phyloP scores from a whole-genome alignment of 1,140 invertebrate genomes.

The Brachionus rubens region DNA sequence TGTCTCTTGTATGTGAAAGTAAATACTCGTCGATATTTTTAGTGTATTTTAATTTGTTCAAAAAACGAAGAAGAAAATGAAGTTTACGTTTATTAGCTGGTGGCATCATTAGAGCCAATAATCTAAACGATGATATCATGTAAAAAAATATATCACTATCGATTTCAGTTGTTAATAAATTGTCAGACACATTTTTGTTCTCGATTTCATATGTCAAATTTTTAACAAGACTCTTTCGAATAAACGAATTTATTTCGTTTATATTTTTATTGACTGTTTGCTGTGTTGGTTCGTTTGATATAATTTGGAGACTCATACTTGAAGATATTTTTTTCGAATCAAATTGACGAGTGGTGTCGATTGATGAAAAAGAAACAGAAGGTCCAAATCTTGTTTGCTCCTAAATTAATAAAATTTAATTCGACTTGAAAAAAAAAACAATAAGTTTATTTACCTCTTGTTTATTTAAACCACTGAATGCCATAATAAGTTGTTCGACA shows the following conservation, averaged over 20 bases:
- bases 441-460: too few species aligned
- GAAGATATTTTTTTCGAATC: neutral
- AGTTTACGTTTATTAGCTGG: conserved; percentile 41
- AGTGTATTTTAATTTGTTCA: conserved; percentile 25
- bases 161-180: neutral
- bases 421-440: too few species aligned
- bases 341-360: too few species aligned
- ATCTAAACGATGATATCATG: neutral
- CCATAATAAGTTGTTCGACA: too few species aligned
- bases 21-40: neutral
- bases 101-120: conserved; percentile 21
- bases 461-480: too few species aligned
- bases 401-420: too few species aligned
- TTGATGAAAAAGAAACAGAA: too few species aligned
- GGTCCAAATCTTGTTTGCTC: too few species aligned
- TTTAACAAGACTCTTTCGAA: neutral
- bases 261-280: neutral
- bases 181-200: neutral
- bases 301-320: neutral
- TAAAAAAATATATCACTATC: conserved; percentile 21
- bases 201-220: too few species aligned
- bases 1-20: neutral
- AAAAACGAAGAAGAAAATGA: conserved; percentile 34
- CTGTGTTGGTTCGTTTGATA: neutral
- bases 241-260: neutral